Evolutionary conservation across 2,113 vertebrate genomes (phyloP).

Genomic region (Vicugna pacos): DNA sequence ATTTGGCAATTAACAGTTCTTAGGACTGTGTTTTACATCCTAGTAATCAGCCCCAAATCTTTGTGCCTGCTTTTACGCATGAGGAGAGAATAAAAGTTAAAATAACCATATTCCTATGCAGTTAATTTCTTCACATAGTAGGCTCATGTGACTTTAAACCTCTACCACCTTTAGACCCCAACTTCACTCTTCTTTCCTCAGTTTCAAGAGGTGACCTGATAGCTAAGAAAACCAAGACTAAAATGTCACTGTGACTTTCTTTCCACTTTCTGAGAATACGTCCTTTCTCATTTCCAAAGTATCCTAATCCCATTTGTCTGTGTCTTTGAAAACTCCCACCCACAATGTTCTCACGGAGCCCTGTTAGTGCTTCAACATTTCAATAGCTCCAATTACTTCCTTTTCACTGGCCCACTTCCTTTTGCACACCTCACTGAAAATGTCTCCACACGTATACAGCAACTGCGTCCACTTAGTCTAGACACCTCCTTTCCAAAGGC

Average conservation of each 20-base stretch:
- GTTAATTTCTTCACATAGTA: neutral
- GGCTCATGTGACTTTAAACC: neutral
- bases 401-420: neutral
- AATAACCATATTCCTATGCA: accelerated
- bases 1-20: neutral
- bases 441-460: neutral
- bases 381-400: neutral
- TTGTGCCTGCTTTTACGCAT: neutral
- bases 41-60: neutral
- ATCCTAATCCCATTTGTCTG: neutral
- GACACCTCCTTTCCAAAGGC: neutral
- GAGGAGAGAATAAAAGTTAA: neutral
- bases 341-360: neutral
- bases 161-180: neutral
- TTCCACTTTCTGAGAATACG: neutral
- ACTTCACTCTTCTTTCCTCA: neutral
- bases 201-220: neutral
- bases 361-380: neutral
- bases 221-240: neutral
- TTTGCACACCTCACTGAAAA: neutral
- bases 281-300: neutral
- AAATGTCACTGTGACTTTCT: neutral
- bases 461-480: neutral
- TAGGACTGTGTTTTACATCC: neutral
- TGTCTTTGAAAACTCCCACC: neutral